Conservation (phyloP, 2,888 invertebrate genomes). For the Zaprionus bogoriensis region DNA sequence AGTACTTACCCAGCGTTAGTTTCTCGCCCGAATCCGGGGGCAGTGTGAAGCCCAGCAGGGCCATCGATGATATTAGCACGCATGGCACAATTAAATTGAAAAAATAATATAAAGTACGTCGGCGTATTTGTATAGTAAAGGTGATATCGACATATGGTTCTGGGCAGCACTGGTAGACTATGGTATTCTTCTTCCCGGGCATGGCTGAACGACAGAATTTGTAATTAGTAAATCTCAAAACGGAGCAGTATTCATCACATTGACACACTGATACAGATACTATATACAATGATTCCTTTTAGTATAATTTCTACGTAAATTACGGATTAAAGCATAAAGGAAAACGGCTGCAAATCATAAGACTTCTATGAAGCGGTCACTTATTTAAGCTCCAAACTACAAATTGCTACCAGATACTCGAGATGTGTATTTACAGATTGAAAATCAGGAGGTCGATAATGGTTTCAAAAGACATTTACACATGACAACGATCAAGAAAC, state of each 20-base stretch:
- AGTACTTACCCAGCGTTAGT: constrained; percentile 83
- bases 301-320: constrained; percentile 26
- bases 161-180: constrained; percentile 96
- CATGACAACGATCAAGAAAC: constrained; percentile 63
- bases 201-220: constrained; percentile 86
- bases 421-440: constrained; percentile 32
- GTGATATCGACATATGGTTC: constrained; percentile 95
- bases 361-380: constrained; percentile 49
- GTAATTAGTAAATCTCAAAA: constrained; percentile 50
- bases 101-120: constrained; percentile 98
- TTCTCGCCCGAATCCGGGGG: constrained; percentile 91
- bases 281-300: constrained; percentile 39
- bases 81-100: constrained; percentile 99
- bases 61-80: constrained; percentile 99
- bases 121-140: constrained; percentile 97
- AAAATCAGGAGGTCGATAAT: constrained; percentile 12
- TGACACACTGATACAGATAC: constrained; percentile 46
- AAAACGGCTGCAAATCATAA: constrained; percentile 48
- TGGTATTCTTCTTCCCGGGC: constrained; percentile 95
- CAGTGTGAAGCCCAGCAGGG: constrained; percentile 97
- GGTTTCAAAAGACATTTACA: constrained; percentile 54
- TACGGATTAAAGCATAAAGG: constrained; percentile 10
- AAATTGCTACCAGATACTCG: constrained; percentile 15
- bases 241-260: constrained; percentile 32
- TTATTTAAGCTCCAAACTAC: constrained; percentile 31